Evolutionary conservation across 2,888 invertebrate genomes (phyloP), one percentile per base, ranked within the genome.

Genomic region (Macrophya annulata): DNA sequence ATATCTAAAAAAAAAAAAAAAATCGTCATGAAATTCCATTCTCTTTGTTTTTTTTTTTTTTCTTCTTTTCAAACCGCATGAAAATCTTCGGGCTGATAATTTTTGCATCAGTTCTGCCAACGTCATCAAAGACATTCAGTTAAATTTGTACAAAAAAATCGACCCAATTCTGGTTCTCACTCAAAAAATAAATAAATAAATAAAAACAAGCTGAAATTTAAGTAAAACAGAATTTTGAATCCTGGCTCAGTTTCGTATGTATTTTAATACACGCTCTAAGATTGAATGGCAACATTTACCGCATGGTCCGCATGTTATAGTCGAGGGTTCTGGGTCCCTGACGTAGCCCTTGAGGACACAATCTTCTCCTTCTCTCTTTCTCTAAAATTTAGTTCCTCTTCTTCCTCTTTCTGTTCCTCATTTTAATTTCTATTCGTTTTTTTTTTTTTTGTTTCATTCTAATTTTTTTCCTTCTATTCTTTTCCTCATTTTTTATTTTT

Each of bases 201-300:
- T 2, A 10, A 17, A 17, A 21, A 59, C 8, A 59, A 21, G 59
- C 5, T 4, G 12, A n/a, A 59, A 9, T 31, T 31, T 31, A 3
- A 31, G 31, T 8, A n/a, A 59, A 59, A 8, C n/a, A 21, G 21
- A 59, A 62, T 62, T 62, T 6, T n/a, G n/a, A n/a, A 21, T n/a
- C 59, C 9, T 9, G 21, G n/a, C 12, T 71, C 15, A 17, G 71
- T 40, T 71, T n/a, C 31, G 4, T 8, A 4, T 6, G 17, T 65
- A 68, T 15, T 68, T 25, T 15, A 86, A 85, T 86, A 84, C 84
- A 86, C 83, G 85, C 87, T 86, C 88, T 87, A 85, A 86, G 88
- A 72, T 51, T 40, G 25, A 77, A 31, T 17, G 79, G 71, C 71
- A 77, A 81, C 82, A 84, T 85, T 74, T 84, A 85, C 71, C 55